Conservation (phyloP, 2,113 vertebrate species). For the Megaptera novaeangliae region DNA sequence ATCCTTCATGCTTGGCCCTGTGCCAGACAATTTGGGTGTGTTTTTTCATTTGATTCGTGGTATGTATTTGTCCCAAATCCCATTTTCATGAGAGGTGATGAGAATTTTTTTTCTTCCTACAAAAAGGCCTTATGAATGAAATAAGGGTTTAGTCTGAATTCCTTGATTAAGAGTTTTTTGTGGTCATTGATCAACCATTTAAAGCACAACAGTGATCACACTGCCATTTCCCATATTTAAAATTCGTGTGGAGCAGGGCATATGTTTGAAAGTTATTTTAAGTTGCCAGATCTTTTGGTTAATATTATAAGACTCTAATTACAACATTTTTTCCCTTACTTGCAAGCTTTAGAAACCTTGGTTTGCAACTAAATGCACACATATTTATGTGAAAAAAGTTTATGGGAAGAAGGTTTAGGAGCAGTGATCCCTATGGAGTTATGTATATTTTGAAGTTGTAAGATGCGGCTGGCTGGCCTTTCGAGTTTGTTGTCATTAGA, state of each 20-base stretch:
- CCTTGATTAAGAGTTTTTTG: not conserved
- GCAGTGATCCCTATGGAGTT: not conserved
- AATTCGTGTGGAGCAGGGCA: not conserved
- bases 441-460: not conserved
- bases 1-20: not conserved
- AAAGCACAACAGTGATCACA: not conserved
- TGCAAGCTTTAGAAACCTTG: not conserved
- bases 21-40: not conserved
- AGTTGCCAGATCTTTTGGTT: not conserved
- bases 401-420: not conserved
- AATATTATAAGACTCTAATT: not conserved
- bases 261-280: conserved; percentile 1
- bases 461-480: not conserved
- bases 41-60: not conserved
- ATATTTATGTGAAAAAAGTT: not conserved
- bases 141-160: not conserved
- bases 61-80: not conserved
- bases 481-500: too few species aligned
- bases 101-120: not conserved
- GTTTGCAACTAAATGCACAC: not conserved
- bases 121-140: not conserved
- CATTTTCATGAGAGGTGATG: not conserved
- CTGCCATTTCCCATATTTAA: not conserved
- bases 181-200: not conserved
- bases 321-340: not conserved